Base-by-base conservation (phyloP, 2,113 vertebrate genomes). In the Gobius niger region DNA sequence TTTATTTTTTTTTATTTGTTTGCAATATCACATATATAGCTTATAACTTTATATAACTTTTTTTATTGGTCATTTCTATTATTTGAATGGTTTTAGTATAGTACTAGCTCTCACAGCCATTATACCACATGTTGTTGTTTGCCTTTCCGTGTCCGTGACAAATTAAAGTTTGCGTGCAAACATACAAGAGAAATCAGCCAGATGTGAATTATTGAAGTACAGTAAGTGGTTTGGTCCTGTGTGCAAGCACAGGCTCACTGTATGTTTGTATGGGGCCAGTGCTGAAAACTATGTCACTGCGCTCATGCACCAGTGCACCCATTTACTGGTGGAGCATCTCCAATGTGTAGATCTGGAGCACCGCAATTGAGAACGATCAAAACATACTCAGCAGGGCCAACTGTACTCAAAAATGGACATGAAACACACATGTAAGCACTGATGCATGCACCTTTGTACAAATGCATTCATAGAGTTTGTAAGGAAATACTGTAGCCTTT, bases 351-450 rank as follows among this genome's bases (percentile, higher is more conserved):
- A 89, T 87, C 70, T 85, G 72, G 82, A 87, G 41, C 85, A 73
- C 68, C 50, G 65, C 88, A 85, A 87, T 91, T 82, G 81, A 86
- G 75, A 88, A 87, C 85, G 77, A 91, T 91, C 90, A 90, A 89
- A 90, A 90, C 87, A 90, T 56, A 67, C 83, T 84, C 76, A 60
- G 54, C 67, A 70, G 57, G 67, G 65, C 51, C 10, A 16, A 75
- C 44, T 72, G 44, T 44, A 57, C 79, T 67, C 72, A 70, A 44
- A 80, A 68, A 78, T 72, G 34, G 56, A 34, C 73, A 73, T 67
- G 56, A 52, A 57, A 68, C 64, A 66, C 65, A 77, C 63, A 73
- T 44, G 74, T 8, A 44, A 4, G 54, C 77, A 84, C 15, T 72
- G 68, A 73, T 77, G 76, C 75, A 66, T 83, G 70, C 57, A 7